Evolutionary conservation across 2,888 invertebrate genomes (phyloP), one percentile per base, ranked within the genome.

Genomic region (Spilosoma lubricipeda): DNA sequence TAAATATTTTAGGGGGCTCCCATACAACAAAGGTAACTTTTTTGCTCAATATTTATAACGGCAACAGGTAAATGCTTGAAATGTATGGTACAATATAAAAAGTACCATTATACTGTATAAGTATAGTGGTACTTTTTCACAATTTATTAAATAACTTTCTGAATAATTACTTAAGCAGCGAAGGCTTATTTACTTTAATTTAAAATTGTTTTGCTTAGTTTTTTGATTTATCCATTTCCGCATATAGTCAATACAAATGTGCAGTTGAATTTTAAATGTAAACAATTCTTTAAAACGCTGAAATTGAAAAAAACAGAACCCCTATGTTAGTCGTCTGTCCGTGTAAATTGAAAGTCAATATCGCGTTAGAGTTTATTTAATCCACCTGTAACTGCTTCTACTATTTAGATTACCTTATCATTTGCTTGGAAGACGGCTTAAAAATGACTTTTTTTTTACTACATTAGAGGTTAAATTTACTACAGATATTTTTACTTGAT

Each of bases 301-400:
- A 63, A 30, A 63, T 63, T 30, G 18, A 63, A 30, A 8, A 63
- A 63, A 63, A 30, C 18, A 63, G 27, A 3, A 30, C 5, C 4
- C 13, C 4, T 27, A 5, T 30, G 27, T 15, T 27, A 59, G 3
- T 59, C 63, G 30, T 63, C 63, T 7, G 18, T 30, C 18, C 63
- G 63, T 63, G 30, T 30, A 63, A 63, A 63, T 63, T 30, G 63
- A 63, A 63, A 30, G 63, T 63, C 63, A 30, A 63, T 63, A 63
- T 18, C 63, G 30, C 18, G 30, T 13, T 30, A 30, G 30, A 63
- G 63, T 18, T 30, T 2, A 30, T 0, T 30, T 63, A 13, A 63
- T 63, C 63, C 63, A 63, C 63, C 63, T 63, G 18, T 30, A 63
- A 63, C 30, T 63, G 59, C 30, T 63, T 63, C 13, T 5, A 63